Evolutionary conservation across 2,113 vertebrate genomes (phyloP).

Genomic region (Pseudopodoces humilis): DNA sequence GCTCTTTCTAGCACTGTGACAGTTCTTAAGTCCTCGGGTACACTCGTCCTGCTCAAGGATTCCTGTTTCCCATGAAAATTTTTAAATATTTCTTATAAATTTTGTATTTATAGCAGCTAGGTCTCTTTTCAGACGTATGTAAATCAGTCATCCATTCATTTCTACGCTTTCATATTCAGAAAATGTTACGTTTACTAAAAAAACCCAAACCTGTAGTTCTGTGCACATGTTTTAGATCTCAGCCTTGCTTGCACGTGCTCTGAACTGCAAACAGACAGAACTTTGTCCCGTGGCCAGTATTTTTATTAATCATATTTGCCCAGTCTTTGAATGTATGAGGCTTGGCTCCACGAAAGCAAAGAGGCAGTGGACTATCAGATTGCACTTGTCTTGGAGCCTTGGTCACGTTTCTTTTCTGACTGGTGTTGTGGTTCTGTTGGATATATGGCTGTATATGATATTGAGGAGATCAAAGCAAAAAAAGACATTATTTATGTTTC

Average conservation of each 20-base stretch:
- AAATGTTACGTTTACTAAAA: rapidly evolving
- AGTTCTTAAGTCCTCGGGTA: background rate
- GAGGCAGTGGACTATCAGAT: background rate
- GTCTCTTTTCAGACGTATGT: background rate
- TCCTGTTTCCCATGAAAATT: rapidly evolving
- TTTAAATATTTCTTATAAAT: background rate
- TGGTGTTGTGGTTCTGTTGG: background rate
- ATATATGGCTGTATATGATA: rapidly evolving
- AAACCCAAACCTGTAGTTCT: rapidly evolving
- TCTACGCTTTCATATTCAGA: background rate
- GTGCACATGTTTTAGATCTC: background rate
- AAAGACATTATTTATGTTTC: background rate
- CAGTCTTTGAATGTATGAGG: background rate
- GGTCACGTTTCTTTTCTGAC: background rate
- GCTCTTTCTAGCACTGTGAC: background rate
- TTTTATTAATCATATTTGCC: background rate
- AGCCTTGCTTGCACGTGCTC: background rate
- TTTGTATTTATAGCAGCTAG: background rate
- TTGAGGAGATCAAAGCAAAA: background rate
- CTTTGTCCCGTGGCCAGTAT: background rate
- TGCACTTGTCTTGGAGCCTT: background rate
- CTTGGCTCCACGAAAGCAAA: rapidly evolving
- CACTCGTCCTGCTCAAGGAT: background rate
- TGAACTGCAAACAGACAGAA: background rate
- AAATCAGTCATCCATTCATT: background rate